Conservation (phyloP, 2,113 vertebrate species). For the Silurus asotus region DNA sequence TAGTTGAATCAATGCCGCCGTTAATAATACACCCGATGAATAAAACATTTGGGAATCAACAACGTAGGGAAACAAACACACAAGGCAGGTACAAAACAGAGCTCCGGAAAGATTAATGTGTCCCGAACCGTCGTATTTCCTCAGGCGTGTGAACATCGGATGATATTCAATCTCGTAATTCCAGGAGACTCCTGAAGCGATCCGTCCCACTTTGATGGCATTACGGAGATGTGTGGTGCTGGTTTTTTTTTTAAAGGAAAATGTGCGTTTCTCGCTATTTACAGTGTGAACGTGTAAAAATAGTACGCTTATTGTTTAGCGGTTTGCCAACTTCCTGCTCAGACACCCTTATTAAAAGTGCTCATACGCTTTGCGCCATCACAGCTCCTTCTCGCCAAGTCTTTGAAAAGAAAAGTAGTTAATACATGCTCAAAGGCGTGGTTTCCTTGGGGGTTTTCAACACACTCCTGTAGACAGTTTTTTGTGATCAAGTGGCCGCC, state of each 20-base stretch:
- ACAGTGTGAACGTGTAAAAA: conserved; percentile 3
- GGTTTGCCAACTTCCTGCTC: background rate
- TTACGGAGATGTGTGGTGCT: too few relatives aligned
- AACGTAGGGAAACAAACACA: conserved; percentile 47
- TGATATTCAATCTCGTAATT: background rate
- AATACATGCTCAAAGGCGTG: background rate
- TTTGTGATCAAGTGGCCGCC: background rate
- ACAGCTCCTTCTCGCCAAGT: background rate
- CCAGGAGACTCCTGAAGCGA: background rate
- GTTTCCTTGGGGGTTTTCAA: background rate
- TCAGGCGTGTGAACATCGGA: background rate
- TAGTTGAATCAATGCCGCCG: conserved; percentile 40
- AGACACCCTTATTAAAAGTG: background rate
- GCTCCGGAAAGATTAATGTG: background rate
- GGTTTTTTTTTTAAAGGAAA: background rate
- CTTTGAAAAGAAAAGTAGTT: background rate
- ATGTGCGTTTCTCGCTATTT: background rate
- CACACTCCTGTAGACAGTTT: background rate
- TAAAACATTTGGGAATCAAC: conserved; percentile 42
- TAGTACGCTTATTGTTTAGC: background rate
- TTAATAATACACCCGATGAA: conserved; percentile 51
- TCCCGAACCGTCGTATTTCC: background rate
- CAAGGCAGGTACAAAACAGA: conserved; percentile 3
- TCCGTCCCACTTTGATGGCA: conserved; percentile 13
- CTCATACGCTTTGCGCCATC: background rate